Evolutionary conservation across 2,797 vertebrate genomes (phyloP), one percentile per base, ranked within the genome.

Genomic region (Lagocephalus sceleratus): DNA sequence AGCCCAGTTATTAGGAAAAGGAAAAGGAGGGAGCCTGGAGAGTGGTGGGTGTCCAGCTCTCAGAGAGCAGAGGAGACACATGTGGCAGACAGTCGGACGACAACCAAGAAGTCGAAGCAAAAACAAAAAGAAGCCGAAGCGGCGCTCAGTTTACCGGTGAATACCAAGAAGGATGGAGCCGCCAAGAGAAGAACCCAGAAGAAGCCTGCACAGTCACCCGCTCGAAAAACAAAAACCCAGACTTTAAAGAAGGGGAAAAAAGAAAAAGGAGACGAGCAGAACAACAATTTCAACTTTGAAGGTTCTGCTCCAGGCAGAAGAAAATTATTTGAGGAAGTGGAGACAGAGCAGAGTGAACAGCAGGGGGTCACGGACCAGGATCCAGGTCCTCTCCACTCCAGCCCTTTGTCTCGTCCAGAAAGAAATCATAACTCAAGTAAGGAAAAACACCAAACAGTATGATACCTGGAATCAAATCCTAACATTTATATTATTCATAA

Each of bases 11-110:
- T 14, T 3, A 20, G 20, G 20, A 91, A 62, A 35, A 82, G 89
- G 54, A 88, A 52, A 40, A 85, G 79, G 21, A 85, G 47, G 29
- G 54, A 1, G 6, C 11, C 55, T 10, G 73, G 75, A 16, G 15
- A 60, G 21, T 80, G 77, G 88, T 89, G 89, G 88, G 5, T 85
- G 19, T 16, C 17, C 6, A 3, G 0, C 26, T 19, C 70, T 23
- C 11, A 9, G n/a, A 65, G 3, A 20, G 20, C 41, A 20, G 73
- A 68, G 41, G 22, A 68, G 62, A 48, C 55, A 0, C 15, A 63
- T 5, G 20, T 8, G 2, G 11, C 38, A 3, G 47, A 64, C 7
- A 23, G 22, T 15, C 46, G 7, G 19, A 42, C 44, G 1, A 56
- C 16, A 1, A 10, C 11, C 14, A 74, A 65, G 54, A 83, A 70